Percentiles rank a stretch among this genome's conserved stretches.
Evolutionary conservation across 2,888 invertebrate genomes (phyloP).

Genomic region (Cactoblastis cactorum): DNA sequence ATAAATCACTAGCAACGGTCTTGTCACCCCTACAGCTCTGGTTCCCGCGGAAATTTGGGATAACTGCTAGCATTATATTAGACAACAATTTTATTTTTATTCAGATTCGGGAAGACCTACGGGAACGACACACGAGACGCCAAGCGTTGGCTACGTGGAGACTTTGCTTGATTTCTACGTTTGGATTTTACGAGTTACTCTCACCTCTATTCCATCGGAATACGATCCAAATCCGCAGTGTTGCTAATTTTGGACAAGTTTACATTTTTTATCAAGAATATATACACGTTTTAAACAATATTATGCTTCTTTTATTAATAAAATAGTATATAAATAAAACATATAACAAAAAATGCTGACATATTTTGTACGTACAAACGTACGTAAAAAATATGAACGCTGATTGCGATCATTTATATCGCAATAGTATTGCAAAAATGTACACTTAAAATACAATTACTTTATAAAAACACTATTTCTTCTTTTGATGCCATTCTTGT

Average conservation of each 20-base stretch:
- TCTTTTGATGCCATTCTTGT: constrained; percentile 67
- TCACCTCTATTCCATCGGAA: constrained; percentile 15
- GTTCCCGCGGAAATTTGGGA: too few relatives aligned
- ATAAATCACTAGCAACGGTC: too few relatives aligned
- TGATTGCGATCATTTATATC: too few relatives aligned
- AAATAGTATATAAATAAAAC: not conserved
- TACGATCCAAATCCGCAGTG: constrained; percentile 30
- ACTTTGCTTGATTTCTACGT: constrained; percentile 60
- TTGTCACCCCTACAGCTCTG: too few relatives aligned
- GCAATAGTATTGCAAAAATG: not conserved
- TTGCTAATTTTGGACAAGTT: constrained; percentile 20
- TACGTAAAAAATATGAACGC: too few relatives aligned
- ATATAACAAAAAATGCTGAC: too few relatives aligned
- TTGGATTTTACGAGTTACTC: constrained; percentile 27
- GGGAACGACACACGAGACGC: constrained; percentile 86
- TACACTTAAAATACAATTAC: not conserved
- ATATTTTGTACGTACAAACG: too few relatives aligned
- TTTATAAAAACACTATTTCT: not conserved
- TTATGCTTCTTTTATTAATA: not conserved
- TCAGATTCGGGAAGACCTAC: constrained; percentile 86
- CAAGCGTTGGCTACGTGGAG: constrained; percentile 85
- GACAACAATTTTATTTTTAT: constrained; percentile 14
- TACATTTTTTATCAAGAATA: not conserved
- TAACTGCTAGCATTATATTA: constrained; percentile 16
- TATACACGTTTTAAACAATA: constrained; percentile 3